Evolutionary conservation across 2,888 invertebrate genomes (phyloP), one percentile per base, ranked within the genome.

Genomic region (Camptogramma bilineatum): DNA sequence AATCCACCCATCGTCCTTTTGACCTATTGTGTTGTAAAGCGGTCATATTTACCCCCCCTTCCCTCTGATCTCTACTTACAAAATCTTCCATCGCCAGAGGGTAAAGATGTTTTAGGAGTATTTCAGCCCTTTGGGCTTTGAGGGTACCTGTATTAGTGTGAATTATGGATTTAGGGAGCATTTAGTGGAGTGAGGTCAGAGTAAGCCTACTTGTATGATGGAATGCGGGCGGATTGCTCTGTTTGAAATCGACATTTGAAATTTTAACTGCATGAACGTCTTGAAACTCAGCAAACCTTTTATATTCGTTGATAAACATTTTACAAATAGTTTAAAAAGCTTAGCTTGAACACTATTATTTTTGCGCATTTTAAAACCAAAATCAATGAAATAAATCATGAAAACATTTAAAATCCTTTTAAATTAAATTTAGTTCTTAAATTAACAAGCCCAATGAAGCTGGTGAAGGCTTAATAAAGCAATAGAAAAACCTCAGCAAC

Each of bases 1-100:
- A 70, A 68, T 68, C 69, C 68, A 72, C 68, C 72, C 73, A 73
- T 72, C 71, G 68, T 71, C 65, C 70, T 74, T 72, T 69, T 72
- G 67, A 72, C 63, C 70, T 65, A 69, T 70, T 70, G 66, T 70
- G 68, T 68, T 62, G 63, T 62, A 69, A 67, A 70, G 67, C 68
- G 70, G 39, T 64, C 60, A 65, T 69, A 69, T 67, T 69, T 61
- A 63, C 60, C 66, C 60, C n/a, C 50, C 53, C 64, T 51, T 44
- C 17, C 44, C 52, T 66, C 56, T 66, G 63, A 67, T 64, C 67
- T 67, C 60, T 53, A 64, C 66, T 59, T 66, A 66, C 56, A 63
- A 67, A 57, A 62, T 66, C 66, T 66, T 60, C 64, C 34, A 57
- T 65, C 57, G 68, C 68, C 59, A 39, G 31, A 57, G 68, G 68